Evolutionary conservation across 92 coral and sea anemone genomes (phyloP), one percentile per base, ranked within the genome.

Genomic region (Bergia puertoricense): DNA sequence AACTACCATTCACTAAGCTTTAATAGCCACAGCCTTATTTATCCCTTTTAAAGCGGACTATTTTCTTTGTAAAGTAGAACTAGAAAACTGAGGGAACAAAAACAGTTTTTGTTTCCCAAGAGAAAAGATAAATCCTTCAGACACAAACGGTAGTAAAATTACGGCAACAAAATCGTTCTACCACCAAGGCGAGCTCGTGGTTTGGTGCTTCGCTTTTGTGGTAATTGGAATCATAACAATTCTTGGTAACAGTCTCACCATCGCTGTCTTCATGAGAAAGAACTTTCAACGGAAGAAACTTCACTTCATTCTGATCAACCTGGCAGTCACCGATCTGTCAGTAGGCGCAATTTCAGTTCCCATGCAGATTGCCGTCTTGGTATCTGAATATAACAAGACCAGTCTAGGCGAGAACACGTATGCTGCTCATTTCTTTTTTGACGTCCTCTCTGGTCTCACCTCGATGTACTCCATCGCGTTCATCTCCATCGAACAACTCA

Each of bases 401-500:
- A 71, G 36, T 37, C 76, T n/a, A 8, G 30, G 20, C 3, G 16
- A 8, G 5, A 23, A 48, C 22, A 10, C 45, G 9, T 2, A 5
- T 16, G 2, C 2, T n/a, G 69, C 30, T 23, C 66, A 40, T 37
- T 80, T 51, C 45, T 51, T 80, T 7, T 43, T 80, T 8, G 84
- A 80, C 15, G 84, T 80, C 43, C 84, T 80, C 46, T 51, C 43
- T 23, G 71, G 71, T 23, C 6, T 80, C 14, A 42, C 84, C 18
- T 80, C 84, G 4, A 80, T 80, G 72, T 51, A 80, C 46, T 80
- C 69, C 84, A 14, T 80, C 4, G 72, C 84, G n/a, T 80, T 80
- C 22, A 59, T 80, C 22, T 56, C 84, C 1, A 5, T 51, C 2
- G 84, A 80, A 42, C 13, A 72, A 11, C 43, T 80, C 4, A 16